These are phyloP conservation scores for Mamestra brassicae DNA, from an alignment of 2,888 invertebrate species.

Conservation along the genomic window DNA sequence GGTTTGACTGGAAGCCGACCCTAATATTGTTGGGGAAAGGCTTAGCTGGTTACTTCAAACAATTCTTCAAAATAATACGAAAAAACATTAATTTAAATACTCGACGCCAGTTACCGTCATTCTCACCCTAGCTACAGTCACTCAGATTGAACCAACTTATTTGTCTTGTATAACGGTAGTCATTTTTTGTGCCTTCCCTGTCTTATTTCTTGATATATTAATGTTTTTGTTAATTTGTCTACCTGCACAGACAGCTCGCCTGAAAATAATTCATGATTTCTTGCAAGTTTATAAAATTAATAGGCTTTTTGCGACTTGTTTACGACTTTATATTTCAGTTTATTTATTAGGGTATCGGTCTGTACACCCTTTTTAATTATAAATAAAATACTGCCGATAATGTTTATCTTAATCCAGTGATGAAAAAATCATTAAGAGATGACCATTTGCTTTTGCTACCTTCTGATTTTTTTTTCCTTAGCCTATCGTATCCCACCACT, in stretches of 20 bases:
- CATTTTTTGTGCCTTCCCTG: constrained; percentile 50
- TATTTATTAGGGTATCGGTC: not conserved
- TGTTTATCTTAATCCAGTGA: too few species aligned
- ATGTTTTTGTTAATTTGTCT: constrained; percentile 60
- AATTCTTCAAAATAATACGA: not conserved
- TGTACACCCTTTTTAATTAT: not conserved
- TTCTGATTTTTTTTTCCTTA: too few species aligned
- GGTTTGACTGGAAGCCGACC: too few species aligned
- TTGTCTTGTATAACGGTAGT: constrained; percentile 63
- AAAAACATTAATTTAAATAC: not conserved
- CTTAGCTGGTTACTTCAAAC: too few species aligned
- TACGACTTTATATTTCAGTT: not conserved
- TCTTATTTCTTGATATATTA: constrained; percentile 56
- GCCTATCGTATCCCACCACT: too few species aligned
- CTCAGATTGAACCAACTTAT: constrained; percentile 60
- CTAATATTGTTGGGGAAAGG: too few species aligned
- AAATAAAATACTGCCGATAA: too few species aligned
- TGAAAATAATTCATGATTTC: constrained; percentile 26
- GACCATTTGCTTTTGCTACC: too few species aligned
- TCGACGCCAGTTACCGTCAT: not conserved
- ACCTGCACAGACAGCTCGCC: constrained; percentile 17
- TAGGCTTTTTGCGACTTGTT: not conserved
- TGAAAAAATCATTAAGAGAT: too few species aligned
- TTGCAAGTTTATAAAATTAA: constrained; percentile 12
- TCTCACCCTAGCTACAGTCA: constrained; percentile 50